These are phyloP conservation scores for Dicycla oo DNA, from an alignment of 2,888 invertebrate species.

Conservation along the genomic window DNA sequence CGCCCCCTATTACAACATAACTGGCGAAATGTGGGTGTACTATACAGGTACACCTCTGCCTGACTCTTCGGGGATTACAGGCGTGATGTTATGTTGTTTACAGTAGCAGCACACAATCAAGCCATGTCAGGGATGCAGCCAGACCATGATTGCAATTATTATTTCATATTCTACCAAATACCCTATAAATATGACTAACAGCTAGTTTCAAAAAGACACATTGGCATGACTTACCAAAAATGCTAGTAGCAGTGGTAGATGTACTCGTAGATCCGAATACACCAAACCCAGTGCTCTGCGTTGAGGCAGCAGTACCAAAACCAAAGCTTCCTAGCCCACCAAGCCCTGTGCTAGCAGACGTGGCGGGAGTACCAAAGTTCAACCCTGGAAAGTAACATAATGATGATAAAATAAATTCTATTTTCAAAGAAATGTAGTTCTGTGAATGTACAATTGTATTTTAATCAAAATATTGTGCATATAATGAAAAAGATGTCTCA, in stretches of 20 bases:
- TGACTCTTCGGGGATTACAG: neutral
- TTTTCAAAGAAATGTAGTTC: neutral
- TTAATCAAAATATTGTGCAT: neutral
- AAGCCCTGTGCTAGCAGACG: conserved; percentile 77
- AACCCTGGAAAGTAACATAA: conserved; percentile 62
- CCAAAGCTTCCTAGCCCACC: conserved; percentile 83
- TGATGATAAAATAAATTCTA: neutral
- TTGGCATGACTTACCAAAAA: conserved; percentile 78
- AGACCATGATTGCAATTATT: neutral
- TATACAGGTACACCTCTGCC: neutral
- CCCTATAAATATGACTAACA: neutral
- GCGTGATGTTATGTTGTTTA: neutral
- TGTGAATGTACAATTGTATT: neutral
- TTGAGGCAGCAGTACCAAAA: conserved; percentile 75
- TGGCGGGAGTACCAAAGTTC: conserved; percentile 73
- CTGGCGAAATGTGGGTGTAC: neutral
- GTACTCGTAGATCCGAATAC: conserved; percentile 75
- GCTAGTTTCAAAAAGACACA: neutral
- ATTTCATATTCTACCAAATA: neutral
- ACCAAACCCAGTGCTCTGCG: conserved; percentile 75
- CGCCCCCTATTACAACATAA: neutral
- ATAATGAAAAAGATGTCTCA: neutral
- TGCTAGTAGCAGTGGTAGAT: conserved; percentile 74
- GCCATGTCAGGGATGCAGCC: neutral
- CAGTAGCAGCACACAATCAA: neutral